Conservation (phyloP, 37 sponge, comb jelly and placozoan genomes). For the Halichondria panicea region DNA sequence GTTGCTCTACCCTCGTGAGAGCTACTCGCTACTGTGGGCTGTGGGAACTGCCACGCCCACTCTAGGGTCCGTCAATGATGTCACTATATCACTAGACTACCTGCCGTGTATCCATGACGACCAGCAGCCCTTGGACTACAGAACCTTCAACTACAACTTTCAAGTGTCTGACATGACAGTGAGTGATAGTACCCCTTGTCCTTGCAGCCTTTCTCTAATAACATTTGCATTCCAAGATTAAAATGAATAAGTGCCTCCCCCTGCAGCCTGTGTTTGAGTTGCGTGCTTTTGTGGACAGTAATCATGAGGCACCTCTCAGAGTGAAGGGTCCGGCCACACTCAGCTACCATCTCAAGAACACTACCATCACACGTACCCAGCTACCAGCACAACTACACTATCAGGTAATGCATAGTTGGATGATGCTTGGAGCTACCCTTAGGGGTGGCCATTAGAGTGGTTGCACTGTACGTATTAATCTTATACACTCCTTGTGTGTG, state of each 20-base stretch:
- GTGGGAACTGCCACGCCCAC: slow-evolving; percentile 12
- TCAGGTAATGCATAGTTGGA: no score
- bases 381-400: slow-evolving; percentile 7
- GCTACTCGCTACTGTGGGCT: slow-evolving; percentile 29
- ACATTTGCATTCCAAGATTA: not conserved
- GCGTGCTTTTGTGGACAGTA: not conserved
- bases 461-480: not conserved
- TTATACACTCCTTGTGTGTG: no score
- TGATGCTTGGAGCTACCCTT: not conserved
- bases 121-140: not conserved
- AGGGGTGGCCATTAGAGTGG: not conserved
- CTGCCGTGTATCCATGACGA: not conserved
- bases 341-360: slow-evolving; percentile 5
- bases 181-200: not conserved
- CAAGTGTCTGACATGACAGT: not conserved
- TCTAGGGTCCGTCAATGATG: not conserved
- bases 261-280: slow-evolving; percentile 25
- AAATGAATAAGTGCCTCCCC: not conserved
- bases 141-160: not conserved
- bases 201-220: no score
- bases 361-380: not conserved
- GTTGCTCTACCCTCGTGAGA: slow-evolving; percentile 23
- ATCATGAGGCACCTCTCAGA: not conserved
- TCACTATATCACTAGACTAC: not conserved
- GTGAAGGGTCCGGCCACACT: not conserved